Percentiles rank a stretch among this genome's conserved stretches.
These are phyloP conservation scores for Psix sp. DNA, from an alignment of 1,140 invertebrate species.

Conservation along the genomic window DNA sequence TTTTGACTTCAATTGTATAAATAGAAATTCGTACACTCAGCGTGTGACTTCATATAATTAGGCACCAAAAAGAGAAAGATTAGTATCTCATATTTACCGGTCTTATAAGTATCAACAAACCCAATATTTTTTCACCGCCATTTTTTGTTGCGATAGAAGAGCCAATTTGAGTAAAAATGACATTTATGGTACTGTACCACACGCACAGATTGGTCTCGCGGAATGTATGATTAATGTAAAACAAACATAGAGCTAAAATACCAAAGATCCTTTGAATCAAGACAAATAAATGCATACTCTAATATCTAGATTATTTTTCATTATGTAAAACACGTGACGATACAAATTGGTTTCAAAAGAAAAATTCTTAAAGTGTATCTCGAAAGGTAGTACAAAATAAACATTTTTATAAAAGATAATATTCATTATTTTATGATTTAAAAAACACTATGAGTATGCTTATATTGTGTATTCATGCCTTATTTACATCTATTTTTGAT, in stretches of 20 bases:
- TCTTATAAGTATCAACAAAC: constrained; percentile 37
- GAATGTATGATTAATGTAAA: no score
- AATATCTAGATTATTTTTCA: no score
- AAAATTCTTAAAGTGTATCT: no score
- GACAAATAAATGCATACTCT: no score
- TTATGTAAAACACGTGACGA: no score
- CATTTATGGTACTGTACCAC: constrained; percentile 29
- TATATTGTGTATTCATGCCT: no score
- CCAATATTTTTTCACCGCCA: constrained; percentile 20
- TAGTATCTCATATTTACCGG: constrained; percentile 61
- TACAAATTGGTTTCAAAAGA: no score
- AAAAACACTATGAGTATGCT: no score
- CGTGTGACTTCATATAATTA: constrained; percentile 77
- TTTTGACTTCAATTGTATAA: constrained; percentile 73
- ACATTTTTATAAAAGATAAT: no score
- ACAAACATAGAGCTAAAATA: not conserved
- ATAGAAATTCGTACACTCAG: constrained; percentile 73
- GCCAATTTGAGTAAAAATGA: constrained; percentile 21
- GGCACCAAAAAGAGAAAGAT: constrained; percentile 64
- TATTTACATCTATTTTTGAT: no score
- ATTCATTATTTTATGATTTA: no score
- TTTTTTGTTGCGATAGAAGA: constrained; percentile 22
- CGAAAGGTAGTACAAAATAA: no score
- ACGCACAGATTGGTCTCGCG: constrained; percentile 22
- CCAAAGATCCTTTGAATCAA: not conserved